Percentiles rank a stretch among this genome's conserved stretches.
Evolutionary conservation across 2,888 invertebrate species (phyloP).

Genomic region (Chymomyza caudatula): DNA sequence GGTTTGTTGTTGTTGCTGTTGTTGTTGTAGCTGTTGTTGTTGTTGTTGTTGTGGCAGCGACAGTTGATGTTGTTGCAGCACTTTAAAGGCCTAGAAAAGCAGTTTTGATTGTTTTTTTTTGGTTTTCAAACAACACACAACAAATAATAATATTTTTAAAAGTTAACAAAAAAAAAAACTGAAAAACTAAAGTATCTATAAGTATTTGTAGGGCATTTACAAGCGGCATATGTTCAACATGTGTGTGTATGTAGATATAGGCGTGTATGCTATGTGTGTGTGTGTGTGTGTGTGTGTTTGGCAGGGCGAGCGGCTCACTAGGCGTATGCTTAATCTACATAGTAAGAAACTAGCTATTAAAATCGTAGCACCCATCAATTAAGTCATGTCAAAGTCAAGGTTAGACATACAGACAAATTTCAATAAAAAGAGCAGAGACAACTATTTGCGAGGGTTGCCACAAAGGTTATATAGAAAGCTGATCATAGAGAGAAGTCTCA

Average conservation of each 20-base stretch:
- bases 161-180: background rate
- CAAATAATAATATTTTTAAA: background rate
- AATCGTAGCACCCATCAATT: background rate
- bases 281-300: background rate
- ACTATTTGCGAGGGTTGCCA: too few relatives aligned
- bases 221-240: background rate
- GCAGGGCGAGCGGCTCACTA: background rate
- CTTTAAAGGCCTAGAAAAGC: conserved; percentile 41
- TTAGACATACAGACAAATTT: background rate
- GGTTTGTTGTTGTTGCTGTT: conserved; percentile 62
- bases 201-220: background rate
- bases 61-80: conserved; percentile 39
- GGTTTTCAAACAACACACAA: background rate
- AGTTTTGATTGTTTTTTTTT: conserved; percentile 40
- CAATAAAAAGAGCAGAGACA: background rate
- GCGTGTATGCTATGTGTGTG: background rate
- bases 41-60: conserved; percentile 32
- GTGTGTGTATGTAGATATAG: background rate
- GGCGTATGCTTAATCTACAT: background rate
- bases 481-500: too few relatives aligned
- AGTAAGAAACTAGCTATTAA: background rate
- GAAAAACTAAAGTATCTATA: background rate
- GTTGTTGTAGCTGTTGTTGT: conserved; percentile 46
- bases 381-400: background rate
- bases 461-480: too few relatives aligned